Base-by-base conservation (phyloP, 1,140 invertebrate genomes). In the Phthorimaea operculella region DNA sequence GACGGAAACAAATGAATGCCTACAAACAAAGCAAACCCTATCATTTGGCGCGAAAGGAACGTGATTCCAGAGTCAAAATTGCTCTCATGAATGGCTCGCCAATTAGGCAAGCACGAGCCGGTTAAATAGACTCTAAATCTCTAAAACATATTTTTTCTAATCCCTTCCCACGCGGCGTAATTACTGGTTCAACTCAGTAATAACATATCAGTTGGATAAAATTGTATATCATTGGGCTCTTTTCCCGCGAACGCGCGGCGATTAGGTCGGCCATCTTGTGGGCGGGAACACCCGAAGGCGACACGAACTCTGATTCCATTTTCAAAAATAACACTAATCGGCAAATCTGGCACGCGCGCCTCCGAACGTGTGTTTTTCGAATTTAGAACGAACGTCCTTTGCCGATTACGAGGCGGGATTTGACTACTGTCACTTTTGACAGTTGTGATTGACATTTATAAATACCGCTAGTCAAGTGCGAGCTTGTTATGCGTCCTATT, bases 151-250 rank as follows among this genome's bases (percentile, higher is more conserved):
- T 74, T 81, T 82, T 83, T 81, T 81, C 76, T 79, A 79, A 81
- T 64, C 68, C 64, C 71, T 84, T 84, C 79, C 81, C 81, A 84
- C 81, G 81, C 73, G 69, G 66, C 57, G 66, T 84, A 84, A 84
- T 84, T 76, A 82, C 71, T 72, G 76, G 79, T 81, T 82, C 70
- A 68, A 68, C 63, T 63, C 69, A n/a, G 74, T 84, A 84, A 84
- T 84, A 84, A 84, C 76, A 82, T 71, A 81, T 83, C 76, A 76
- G 74, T 74, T 79, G 76, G 78, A 79, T 82, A 80, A 84, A 84
- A 84, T 84, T 80, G 79, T 83, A 81, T 83, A 83, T 83, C 78
- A 83, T 83, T 82, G 66, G 63, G 67, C 70, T 70, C 59, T 72
- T 76, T 78, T 75, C 74, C 77, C 72, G 76, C 68, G 76, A 72